These are phyloP conservation scores for Cladorhizidae sp. DNA, from an alignment of 37 sponge, comb jelly and placozoan genomes.

Conservation along the genomic window DNA sequence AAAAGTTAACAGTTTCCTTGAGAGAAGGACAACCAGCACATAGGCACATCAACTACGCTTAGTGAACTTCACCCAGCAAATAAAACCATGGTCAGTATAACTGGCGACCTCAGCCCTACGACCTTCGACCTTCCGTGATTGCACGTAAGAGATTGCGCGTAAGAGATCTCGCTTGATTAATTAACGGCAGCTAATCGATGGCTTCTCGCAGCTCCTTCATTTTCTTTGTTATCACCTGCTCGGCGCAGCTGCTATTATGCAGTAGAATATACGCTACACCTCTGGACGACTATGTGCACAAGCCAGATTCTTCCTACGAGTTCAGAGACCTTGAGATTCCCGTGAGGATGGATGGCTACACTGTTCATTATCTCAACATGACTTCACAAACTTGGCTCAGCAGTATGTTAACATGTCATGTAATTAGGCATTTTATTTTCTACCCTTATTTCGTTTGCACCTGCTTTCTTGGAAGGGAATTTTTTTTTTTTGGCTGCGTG, in stretches of 20 bases:
- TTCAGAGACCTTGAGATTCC: conserved; percentile 56
- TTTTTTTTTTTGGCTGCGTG: not conserved
- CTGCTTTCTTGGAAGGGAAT: too few species aligned
- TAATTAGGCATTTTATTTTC: not conserved
- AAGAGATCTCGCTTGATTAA: not conserved
- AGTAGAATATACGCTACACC: conserved; percentile 73
- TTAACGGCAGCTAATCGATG: too few species aligned
- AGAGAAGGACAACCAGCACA: too few species aligned
- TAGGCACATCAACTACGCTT: too few species aligned
- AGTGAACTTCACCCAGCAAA: too few species aligned
- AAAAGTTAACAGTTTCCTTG: too few species aligned
- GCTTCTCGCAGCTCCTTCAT: too few species aligned
- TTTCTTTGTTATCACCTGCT: too few species aligned
- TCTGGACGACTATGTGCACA: conserved; percentile 92
- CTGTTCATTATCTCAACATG: conserved; percentile 83
- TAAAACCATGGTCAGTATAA: too few species aligned
- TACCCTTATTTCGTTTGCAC: not conserved
- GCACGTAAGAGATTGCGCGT: not conserved
- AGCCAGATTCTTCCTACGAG: conserved; percentile 69
- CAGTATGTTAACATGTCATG: conserved; percentile 8
- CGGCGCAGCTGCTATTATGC: not conserved
- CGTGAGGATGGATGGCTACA: conserved; percentile 63
- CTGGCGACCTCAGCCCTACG: too few species aligned
- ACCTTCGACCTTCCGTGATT: too few species aligned
- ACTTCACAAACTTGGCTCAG: conserved; percentile 93